These are phyloP conservation scores for Cyanistes caeruleus DNA, from an alignment of 2,113 vertebrate genomes.

Conservation along the genomic window DNA sequence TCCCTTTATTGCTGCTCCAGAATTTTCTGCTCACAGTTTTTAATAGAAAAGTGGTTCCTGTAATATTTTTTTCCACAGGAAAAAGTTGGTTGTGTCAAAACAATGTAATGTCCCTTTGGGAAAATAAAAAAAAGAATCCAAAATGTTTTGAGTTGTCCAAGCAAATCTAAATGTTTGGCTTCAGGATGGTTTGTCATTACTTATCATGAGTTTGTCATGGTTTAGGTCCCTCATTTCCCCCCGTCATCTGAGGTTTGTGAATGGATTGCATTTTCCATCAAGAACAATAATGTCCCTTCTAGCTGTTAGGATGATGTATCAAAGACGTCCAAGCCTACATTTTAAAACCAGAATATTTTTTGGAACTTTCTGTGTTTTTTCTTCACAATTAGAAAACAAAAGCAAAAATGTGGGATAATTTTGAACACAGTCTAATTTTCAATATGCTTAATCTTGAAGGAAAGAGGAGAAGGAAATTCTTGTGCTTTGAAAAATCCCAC, in stretches of 20 bases:
- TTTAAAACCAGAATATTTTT: constrained; percentile 27
- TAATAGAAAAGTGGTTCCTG: constrained; percentile 3
- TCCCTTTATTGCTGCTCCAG: not conserved
- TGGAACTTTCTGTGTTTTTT: not conserved
- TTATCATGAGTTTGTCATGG: not conserved
- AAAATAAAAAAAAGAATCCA: constrained; percentile 19
- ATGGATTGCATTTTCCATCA: not conserved
- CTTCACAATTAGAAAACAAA: constrained; percentile 23
- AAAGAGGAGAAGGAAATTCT: not conserved
- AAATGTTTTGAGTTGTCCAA: not conserved
- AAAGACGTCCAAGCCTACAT: not conserved
- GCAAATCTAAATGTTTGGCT: not conserved
- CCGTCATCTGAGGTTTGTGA: not conserved
- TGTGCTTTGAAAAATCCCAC: not conserved
- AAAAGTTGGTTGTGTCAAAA: constrained; percentile 34
- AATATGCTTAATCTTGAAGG: not conserved
- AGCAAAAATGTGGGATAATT: not conserved
- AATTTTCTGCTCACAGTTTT: not conserved
- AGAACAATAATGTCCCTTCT: not conserved
- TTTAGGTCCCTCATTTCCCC: not conserved
- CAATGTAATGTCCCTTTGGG: not conserved
- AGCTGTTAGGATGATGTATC: not conserved
- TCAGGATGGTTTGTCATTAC: not conserved
- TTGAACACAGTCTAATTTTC: not conserved
- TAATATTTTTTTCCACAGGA: constrained; percentile 26